Base-by-base conservation (phyloP, 2,888 invertebrate genomes). In the Smittia sp. region DNA sequence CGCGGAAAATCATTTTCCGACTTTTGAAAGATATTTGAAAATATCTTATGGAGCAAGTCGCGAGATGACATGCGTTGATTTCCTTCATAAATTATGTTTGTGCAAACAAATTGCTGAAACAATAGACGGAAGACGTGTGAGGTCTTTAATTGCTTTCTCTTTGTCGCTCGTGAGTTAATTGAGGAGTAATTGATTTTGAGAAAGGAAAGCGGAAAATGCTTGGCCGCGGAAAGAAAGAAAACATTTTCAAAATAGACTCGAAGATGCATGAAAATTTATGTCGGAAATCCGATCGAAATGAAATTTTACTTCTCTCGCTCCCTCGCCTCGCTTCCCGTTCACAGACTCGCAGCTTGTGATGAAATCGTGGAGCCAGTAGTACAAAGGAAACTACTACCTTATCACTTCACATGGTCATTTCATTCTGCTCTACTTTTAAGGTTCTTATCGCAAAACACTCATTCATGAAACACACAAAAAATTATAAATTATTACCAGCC, bases 401-500 rank as follows among this genome's bases (percentile, higher is more conserved):
- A 70, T 70, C 69, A 54, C 13, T 18, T 3, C 27, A 32, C 54
- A 41, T 70, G 69, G 69, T 70, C 69, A 70, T 70, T 70, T 52
- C 46, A 15, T 27, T 70, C 54, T 52, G 69, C 52, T 54, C 69
- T 52, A 70, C 52, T 70, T 70, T 54, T 54, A 54, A 72, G 62
- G 58, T 27, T 72, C 72, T 72, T 72, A 72, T 72, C 72, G 58
- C 62, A 72, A 72, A 38, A 32, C 58, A 62, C 39, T 72, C 72
- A 72, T 72, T 72, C 72, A 72, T 72, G 54, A 46, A 46, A 58
- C 58, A 58, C 58, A 58, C 18, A 18, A 54, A 54, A 72, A 72
- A 63, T 58, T 63, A 54, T 72, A 72, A 72, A 72, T 72, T 72
- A 72, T 72, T 72, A 72, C 72, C 72, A 72, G 39, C 72, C 9